A percentile compares a stretch with the other conserved stretches of the same genome.
Evolutionary conservation across 2,888 invertebrate genomes (phyloP).

Genomic region (Apocheima hispidaria): DNA sequence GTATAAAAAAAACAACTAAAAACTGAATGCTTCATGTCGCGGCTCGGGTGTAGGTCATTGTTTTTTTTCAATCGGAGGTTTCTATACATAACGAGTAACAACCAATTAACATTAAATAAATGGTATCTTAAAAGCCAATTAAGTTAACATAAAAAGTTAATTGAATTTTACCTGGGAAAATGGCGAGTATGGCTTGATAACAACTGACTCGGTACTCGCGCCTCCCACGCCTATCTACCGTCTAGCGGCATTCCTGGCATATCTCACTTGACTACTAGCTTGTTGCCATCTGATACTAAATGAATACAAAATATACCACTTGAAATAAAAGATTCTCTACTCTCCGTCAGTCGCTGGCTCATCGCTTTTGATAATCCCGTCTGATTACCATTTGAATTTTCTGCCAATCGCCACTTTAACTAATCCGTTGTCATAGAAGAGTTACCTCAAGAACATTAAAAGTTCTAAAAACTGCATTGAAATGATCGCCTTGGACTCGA

Average conservation of each 20-base stretch:
- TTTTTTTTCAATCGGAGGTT: not conserved
- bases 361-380: too few relatives aligned
- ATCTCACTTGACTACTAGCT: slow-evolving; percentile 58
- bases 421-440: not conserved
- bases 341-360: not conserved
- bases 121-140: slow-evolving; percentile 33
- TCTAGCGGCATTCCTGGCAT: slow-evolving; percentile 80
- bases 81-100: slow-evolving; percentile 4
- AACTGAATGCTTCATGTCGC: too few relatives aligned
- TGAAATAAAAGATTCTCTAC: slow-evolving; percentile 61
- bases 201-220: slow-evolving; percentile 62
- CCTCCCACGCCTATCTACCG: slow-evolving; percentile 77
- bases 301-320: slow-evolving; percentile 55
- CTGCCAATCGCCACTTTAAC: not conserved
- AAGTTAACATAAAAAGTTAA: slow-evolving; percentile 31
- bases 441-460: slow-evolving; percentile 6
- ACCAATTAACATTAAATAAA: slow-evolving; percentile 23
- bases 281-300: slow-evolving; percentile 78
- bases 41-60: too few relatives aligned
- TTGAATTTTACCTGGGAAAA: slow-evolving; percentile 48
- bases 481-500: slow-evolving; percentile 22
- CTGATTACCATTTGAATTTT: too few relatives aligned
- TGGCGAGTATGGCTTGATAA: slow-evolving; percentile 63
- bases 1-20: too few relatives aligned
- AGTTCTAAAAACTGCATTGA: slow-evolving; percentile 8